A percentile compares a stretch with the other conserved stretches of the same genome.
These are phyloP conservation scores for Tubulanus polymorphus DNA, from an alignment of 2,888 invertebrate species.

Conservation along the genomic window DNA sequence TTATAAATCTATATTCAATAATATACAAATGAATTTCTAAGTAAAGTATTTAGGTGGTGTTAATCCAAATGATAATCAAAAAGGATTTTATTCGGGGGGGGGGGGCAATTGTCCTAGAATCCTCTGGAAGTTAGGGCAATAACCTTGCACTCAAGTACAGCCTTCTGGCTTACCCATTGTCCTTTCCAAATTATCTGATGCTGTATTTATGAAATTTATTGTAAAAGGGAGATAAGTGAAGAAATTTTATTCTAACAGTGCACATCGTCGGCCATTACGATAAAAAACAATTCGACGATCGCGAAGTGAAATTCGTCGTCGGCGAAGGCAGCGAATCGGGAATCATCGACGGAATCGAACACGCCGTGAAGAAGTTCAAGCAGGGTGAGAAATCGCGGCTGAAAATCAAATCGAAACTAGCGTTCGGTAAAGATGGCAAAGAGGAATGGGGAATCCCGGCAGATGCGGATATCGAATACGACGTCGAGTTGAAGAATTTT, in stretches of 20 bases:
- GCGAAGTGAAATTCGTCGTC: conserved; percentile 74
- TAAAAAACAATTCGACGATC: conserved; percentile 70
- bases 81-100: no score
- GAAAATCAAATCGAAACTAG: conserved; percentile 69
- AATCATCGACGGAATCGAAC: conserved; percentile 66
- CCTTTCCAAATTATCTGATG: not conserved
- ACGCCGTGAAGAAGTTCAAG: conserved; percentile 66
- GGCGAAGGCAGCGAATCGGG: conserved; percentile 79
- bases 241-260: conserved; percentile 59
- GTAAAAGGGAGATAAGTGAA: not conserved
- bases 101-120: no score
- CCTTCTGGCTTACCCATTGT: not conserved
- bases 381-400: conserved; percentile 69
- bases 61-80: no score
- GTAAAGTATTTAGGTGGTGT: no score
- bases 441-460: conserved; percentile 71
- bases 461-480: conserved; percentile 66
- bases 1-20: no score
- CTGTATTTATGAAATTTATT: not conserved
- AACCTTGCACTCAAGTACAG: not conserved
- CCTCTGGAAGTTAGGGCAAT: no score
- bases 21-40: no score
- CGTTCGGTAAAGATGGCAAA: conserved; percentile 71
- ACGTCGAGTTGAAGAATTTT: conserved; percentile 75
- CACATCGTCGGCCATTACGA: conserved; percentile 68